Conservation (phyloP, 2,797 vertebrate genomes). For the Molossus alvarezi region DNA sequence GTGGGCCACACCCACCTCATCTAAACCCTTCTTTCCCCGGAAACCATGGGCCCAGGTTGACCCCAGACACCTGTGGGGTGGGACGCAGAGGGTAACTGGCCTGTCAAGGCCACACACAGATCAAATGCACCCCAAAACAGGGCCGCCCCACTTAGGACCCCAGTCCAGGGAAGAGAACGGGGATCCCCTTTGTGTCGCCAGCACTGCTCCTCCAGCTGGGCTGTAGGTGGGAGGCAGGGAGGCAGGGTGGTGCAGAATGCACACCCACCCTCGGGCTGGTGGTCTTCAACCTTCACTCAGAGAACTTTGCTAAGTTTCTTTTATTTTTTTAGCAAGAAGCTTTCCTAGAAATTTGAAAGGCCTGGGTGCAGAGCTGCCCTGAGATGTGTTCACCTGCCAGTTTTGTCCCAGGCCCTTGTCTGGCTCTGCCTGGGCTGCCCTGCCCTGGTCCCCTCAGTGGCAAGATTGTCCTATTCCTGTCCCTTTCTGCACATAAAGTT, state of each 20-base stretch:
- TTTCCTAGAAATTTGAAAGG: background rate
- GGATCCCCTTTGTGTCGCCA: too few species aligned
- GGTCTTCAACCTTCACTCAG: background rate
- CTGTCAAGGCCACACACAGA: background rate
- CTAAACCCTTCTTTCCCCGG: background rate
- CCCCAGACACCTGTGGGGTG: background rate
- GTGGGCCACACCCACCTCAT: fast-evolving
- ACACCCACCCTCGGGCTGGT: fast-evolving
- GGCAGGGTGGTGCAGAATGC: background rate
- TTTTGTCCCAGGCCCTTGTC: background rate
- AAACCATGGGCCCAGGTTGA: background rate
- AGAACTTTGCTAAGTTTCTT: background rate
- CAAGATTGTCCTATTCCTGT: fast-evolving
- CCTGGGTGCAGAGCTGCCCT: background rate
- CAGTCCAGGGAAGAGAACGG: background rate
- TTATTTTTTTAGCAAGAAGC: background rate
- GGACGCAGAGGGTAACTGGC: background rate
- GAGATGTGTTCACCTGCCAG: fast-evolving
- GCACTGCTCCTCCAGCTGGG: background rate
- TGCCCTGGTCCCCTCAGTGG: background rate
- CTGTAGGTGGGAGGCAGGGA: background rate
- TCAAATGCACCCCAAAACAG: too few species aligned
- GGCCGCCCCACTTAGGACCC: background rate
- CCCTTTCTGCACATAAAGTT: too few species aligned
- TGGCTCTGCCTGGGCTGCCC: fast-evolving